These are phyloP conservation scores for Pluvialis apricaria DNA, from an alignment of 2,113 vertebrate genomes.

Conservation along the genomic window DNA sequence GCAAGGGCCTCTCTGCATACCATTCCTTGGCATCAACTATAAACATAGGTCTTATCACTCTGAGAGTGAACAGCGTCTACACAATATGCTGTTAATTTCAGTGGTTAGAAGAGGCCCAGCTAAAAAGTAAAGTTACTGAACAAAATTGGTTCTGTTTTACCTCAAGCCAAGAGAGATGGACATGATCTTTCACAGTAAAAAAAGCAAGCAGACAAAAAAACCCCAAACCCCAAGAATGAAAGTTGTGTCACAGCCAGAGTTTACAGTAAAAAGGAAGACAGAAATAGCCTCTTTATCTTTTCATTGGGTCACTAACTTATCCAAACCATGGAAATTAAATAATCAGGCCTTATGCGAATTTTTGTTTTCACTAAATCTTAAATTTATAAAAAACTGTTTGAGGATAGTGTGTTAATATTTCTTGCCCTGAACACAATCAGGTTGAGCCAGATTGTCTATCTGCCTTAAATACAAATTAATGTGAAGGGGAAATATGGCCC, in stretches of 20 bases:
- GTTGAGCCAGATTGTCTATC: neutral
- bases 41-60: too few relatives aligned
- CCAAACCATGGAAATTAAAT: neutral
- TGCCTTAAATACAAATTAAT: neutral
- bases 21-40: too few relatives aligned
- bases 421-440: neutral
- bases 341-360: neutral
- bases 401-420: neutral
- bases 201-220: neutral
- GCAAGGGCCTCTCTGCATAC: too few relatives aligned
- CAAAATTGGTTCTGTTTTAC: too few relatives aligned
- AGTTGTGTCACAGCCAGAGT: neutral
- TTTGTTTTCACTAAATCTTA: neutral
- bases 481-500: neutral
- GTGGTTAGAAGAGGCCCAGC: too few relatives aligned
- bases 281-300: neutral
- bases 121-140: too few relatives aligned
- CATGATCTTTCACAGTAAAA: neutral
- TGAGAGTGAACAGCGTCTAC: too few relatives aligned
- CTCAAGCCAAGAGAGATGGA: too few relatives aligned
- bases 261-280: neutral
- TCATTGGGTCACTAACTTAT: neutral
- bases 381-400: neutral
- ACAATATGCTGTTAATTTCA: too few relatives aligned
- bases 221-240: neutral